These are phyloP conservation scores for Conchocele bisecta DNA, from an alignment of 2,888 invertebrate species.

Conservation along the genomic window DNA sequence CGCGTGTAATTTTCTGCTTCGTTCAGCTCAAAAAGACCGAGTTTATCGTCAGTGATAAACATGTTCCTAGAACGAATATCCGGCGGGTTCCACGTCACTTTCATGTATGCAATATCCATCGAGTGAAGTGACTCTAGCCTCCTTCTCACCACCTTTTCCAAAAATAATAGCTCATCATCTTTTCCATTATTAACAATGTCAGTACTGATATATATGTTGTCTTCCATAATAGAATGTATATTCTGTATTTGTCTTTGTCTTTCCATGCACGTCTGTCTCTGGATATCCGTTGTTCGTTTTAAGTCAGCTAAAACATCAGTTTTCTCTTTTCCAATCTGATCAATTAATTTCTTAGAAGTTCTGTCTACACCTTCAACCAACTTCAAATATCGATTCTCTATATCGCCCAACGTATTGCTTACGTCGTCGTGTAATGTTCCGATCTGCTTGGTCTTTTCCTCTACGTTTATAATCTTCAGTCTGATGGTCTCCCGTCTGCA, in stretches of 20 bases:
- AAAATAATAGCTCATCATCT: slow-evolving; percentile 55
- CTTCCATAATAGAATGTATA: slow-evolving; percentile 34
- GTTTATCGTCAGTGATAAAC: slow-evolving; percentile 52
- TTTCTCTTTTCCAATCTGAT: slow-evolving; percentile 59
- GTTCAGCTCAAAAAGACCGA: slow-evolving; percentile 59
- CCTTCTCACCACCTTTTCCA: slow-evolving; percentile 43
- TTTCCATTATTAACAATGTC: slow-evolving; percentile 53
- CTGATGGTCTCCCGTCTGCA: slow-evolving; percentile 45
- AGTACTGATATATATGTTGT: slow-evolving; percentile 53
- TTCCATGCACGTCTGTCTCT: slow-evolving; percentile 46
- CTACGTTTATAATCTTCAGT: slow-evolving; percentile 41
- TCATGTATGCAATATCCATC: slow-evolving; percentile 29
- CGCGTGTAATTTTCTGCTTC: slow-evolving; percentile 34
- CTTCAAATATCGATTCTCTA: slow-evolving; percentile 53
- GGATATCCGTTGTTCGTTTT: slow-evolving; percentile 52
- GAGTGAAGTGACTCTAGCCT: slow-evolving; percentile 42
- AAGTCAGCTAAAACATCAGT: slow-evolving; percentile 45
- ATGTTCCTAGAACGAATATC: slow-evolving; percentile 58
- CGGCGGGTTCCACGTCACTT: slow-evolving; percentile 54
- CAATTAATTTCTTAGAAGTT: slow-evolving; percentile 52
- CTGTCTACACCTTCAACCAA: slow-evolving; percentile 53
- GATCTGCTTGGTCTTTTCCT: slow-evolving; percentile 42
- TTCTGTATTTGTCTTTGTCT: slow-evolving; percentile 42
- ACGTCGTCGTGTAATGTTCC: slow-evolving; percentile 42
- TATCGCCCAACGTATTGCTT: slow-evolving; percentile 42